Percentiles rank a stretch among this genome's conserved stretches.
Evolutionary conservation across 2,797 vertebrate genomes (phyloP).

Genomic region (Brachyrhaphis roseni): DNA sequence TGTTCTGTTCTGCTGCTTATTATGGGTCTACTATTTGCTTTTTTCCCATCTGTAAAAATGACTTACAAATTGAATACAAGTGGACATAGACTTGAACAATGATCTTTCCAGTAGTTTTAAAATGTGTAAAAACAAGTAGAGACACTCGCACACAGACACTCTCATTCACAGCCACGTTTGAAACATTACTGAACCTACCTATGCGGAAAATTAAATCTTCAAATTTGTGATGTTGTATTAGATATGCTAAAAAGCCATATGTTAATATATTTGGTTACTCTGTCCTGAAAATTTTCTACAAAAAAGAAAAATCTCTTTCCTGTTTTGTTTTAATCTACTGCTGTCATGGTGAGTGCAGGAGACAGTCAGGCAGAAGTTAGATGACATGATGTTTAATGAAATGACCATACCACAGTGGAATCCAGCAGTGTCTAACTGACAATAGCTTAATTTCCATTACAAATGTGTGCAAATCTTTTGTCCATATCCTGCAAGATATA

Average conservation of each 20-base stretch:
- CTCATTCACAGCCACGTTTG: neutral
- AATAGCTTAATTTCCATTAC: too few species aligned
- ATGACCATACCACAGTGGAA: too few species aligned
- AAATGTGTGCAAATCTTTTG: too few species aligned
- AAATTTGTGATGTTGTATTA: constrained; percentile 47
- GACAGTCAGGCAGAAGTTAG: too few species aligned
- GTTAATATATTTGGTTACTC: constrained; percentile 36
- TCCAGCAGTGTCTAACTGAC: too few species aligned
- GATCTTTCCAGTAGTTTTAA: neutral
- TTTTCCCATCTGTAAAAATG: constrained; percentile 33
- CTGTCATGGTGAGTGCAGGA: too few species aligned
- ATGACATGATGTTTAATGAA: too few species aligned
- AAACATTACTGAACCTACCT: constrained; percentile 1
- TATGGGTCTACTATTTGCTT: constrained; percentile 52
- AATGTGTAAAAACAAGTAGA: constrained; percentile 5
- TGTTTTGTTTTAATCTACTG: too few species aligned
- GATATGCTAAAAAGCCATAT: constrained; percentile 32
- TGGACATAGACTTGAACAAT: constrained; percentile 12
- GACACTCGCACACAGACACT: neutral
- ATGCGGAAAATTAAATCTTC: constrained; percentile 23
- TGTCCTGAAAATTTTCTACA: constrained; percentile 26
- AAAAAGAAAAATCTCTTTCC: neutral
- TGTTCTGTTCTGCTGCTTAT: constrained; percentile 42
- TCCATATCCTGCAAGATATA: neutral
- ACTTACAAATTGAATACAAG: constrained; percentile 30